Percentiles rank a stretch among this genome's conserved stretches.
Evolutionary conservation across 1,140 invertebrate genomes (phyloP).

Genomic region (Heterodera schachtii): DNA sequence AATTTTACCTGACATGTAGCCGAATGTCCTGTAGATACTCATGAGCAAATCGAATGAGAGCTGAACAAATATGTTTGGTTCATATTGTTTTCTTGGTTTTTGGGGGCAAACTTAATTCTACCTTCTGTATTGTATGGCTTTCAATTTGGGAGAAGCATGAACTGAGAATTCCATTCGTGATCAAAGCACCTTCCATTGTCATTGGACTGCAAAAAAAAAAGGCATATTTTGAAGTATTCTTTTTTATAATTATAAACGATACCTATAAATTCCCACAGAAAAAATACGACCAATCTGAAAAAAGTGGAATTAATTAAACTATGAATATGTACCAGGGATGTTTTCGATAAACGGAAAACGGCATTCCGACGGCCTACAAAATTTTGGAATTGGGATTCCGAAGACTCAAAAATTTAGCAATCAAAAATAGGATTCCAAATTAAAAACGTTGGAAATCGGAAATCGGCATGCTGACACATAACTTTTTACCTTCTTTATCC

Average conservation of each 20-base stretch:
- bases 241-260: background rate
- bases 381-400: background rate
- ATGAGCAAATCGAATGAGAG: conserved; percentile 51
- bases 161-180: conserved; percentile 85
- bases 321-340: too few species aligned
- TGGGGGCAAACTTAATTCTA: background rate
- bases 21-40: conserved; percentile 44
- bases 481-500: conserved; percentile 41
- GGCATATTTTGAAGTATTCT: background rate
- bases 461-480: background rate
- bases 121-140: conserved; percentile 69
- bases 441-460: too few species aligned
- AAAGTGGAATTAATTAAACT: conserved; percentile 12
- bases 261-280: conserved; percentile 72
- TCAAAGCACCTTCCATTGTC: conserved; percentile 80
- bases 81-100: background rate
- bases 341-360: too few species aligned
- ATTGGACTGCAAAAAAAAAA: conserved; percentile 77
- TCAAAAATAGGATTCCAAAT: too few species aligned
- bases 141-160: conserved; percentile 91
- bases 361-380: conserved; percentile 17
- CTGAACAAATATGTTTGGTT: conserved; percentile 31
- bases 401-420: too few species aligned
- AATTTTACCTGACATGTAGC: conserved; percentile 42
- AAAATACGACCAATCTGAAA: conserved; percentile 50